A percentile compares a stretch with the other conserved stretches of the same genome.
phyloP scores from a whole-genome alignment of 2,888 invertebrate genomes.

The Trissoscelio sp. region DNA sequence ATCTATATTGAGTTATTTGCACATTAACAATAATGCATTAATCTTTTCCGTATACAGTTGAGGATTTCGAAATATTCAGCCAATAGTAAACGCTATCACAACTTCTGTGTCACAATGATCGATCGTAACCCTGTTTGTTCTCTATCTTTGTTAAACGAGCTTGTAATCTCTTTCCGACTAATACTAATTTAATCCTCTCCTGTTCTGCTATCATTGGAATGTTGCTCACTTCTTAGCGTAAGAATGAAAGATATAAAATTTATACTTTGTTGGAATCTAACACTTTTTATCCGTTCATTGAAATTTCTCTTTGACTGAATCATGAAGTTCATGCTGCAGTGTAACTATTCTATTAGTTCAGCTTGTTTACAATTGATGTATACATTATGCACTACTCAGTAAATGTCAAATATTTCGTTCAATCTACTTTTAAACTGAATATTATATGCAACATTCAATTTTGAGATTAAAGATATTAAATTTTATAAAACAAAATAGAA shows the following conservation, averaged over 20 bases:
- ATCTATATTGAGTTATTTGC: no score
- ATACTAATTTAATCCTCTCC: constrained; percentile 25
- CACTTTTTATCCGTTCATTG: constrained; percentile 3
- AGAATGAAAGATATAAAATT: background rate
- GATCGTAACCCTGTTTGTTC: constrained; percentile 14
- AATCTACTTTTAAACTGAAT: no score
- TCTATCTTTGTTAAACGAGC: constrained; percentile 11
- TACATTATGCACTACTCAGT: no score
- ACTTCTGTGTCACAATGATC: constrained; percentile 10
- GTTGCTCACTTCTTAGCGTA: background rate
- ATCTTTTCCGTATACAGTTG: no score
- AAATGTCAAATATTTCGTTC: no score
- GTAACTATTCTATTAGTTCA: no score
- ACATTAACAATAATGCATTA: no score
- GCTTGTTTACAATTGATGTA: no score
- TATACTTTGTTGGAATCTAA: constrained; percentile 12
- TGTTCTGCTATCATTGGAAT: background rate
- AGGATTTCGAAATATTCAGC: constrained; percentile 9
- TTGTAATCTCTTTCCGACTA: constrained; percentile 30
- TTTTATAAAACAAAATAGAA: no score
- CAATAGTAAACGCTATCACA: constrained; percentile 18
- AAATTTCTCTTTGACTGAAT: constrained; percentile 9
- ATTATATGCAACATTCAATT: no score
- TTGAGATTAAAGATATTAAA: no score
- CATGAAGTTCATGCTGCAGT: no score